Conservation (phyloP, 2,113 vertebrate species). For the Misgurnus mizolepis region DNA sequence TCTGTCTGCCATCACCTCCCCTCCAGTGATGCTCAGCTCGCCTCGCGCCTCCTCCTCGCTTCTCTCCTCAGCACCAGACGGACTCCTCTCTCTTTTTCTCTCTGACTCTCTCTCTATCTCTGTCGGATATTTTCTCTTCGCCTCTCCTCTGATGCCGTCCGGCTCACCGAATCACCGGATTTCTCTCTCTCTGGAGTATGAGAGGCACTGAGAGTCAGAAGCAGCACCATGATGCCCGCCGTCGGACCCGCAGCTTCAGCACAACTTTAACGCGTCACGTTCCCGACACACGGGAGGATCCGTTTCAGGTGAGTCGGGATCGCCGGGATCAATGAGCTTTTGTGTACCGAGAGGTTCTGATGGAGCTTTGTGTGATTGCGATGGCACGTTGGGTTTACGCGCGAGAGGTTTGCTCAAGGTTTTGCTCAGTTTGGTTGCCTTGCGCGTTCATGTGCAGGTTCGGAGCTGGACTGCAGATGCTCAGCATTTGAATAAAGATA, state of each 20-base stretch:
- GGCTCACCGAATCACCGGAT: slow-evolving; percentile 29
- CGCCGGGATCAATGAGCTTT: neutral
- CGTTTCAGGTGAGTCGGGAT: slow-evolving; percentile 75
- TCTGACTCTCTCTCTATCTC: slow-evolving; percentile 44
- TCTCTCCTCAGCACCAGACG: slow-evolving; percentile 58
- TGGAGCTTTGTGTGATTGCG: neutral
- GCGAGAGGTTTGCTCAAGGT: neutral
- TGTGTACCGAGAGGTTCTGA: neutral
- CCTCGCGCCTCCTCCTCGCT: slow-evolving; percentile 72
- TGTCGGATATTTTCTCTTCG: slow-evolving; percentile 33
- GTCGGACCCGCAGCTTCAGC: slow-evolving; percentile 75
- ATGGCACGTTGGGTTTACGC: neutral
- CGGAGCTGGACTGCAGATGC: slow-evolving; percentile 20
- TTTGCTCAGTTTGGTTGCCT: neutral
- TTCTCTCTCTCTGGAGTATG: slow-evolving; percentile 76
- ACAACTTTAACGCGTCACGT: slow-evolving; percentile 77
- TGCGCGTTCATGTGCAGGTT: neutral
- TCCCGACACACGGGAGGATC: slow-evolving; percentile 72
- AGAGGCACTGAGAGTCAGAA: slow-evolving; percentile 75
- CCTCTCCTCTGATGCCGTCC: slow-evolving; percentile 23
- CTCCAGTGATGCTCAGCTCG: slow-evolving; percentile 73
- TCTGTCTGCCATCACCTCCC: slow-evolving; percentile 71
- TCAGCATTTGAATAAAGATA: neutral
- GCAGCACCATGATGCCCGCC: slow-evolving; percentile 71
- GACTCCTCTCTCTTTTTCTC: slow-evolving; percentile 19